phyloP scores from a whole-genome alignment of 2,797 vertebrate genomes.

The Discoglossus pictus region DNA sequence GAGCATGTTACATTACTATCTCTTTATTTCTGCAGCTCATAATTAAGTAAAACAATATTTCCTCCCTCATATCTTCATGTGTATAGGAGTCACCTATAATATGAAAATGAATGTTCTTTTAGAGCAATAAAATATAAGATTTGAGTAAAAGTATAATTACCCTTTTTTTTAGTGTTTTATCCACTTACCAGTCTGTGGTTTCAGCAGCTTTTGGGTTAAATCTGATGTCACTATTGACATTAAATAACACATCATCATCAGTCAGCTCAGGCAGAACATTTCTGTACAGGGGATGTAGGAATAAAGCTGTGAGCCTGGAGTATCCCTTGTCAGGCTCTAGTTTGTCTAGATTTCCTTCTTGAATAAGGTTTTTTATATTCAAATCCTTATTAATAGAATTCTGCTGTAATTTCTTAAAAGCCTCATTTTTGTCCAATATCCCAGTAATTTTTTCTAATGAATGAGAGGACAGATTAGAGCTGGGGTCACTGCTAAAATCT shows the following conservation, averaged over 20 bases:
- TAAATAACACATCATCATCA: constrained; percentile 89
- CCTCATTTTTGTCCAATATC: constrained; percentile 61
- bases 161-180: background rate
- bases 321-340: constrained; percentile 58
- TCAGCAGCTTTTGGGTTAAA: constrained; percentile 89
- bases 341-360: constrained; percentile 52
- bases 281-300: constrained; percentile 83
- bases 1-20: too few species aligned
- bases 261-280: constrained; percentile 73
- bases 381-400: constrained; percentile 58
- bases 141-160: too few species aligned
- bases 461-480: constrained; percentile 85
- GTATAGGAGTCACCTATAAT: too few species aligned
- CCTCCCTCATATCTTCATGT: too few species aligned
- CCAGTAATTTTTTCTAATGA: constrained; percentile 76
- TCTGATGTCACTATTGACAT: constrained; percentile 90
- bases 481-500: constrained; percentile 92
- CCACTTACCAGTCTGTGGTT: constrained; percentile 86
- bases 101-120: too few species aligned
- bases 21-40: too few species aligned
- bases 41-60: too few species aligned
- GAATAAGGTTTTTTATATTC: constrained; percentile 65
- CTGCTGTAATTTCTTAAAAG: constrained; percentile 58
- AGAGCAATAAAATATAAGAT: background rate
- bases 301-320: constrained; percentile 79